phyloP scores from a whole-genome alignment of 2,888 invertebrate species.

The Drosophila meridionalis region DNA sequence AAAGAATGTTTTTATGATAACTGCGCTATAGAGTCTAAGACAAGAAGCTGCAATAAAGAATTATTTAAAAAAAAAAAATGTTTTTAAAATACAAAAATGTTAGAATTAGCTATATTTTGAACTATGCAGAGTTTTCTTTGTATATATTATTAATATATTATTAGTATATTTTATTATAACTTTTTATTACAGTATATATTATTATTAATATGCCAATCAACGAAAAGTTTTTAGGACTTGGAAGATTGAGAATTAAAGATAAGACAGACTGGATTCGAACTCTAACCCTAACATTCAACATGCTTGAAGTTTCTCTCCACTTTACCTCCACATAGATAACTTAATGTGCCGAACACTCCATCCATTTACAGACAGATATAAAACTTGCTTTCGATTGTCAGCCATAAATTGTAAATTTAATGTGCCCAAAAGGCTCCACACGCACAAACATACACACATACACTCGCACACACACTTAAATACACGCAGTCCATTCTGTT shows the following conservation, averaged over 20 bases:
- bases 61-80: too few relatives aligned
- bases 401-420: constrained; percentile 77
- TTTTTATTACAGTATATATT: too few relatives aligned
- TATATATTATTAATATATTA: too few relatives aligned
- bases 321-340: not conserved
- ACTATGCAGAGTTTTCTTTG: too few relatives aligned
- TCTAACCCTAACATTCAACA: constrained; percentile 14
- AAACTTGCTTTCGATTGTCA: constrained; percentile 55
- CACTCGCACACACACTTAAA: constrained; percentile 1
- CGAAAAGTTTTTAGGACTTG: too few relatives aligned
- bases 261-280: not conserved
- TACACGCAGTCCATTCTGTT: constrained; percentile 16
- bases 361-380: constrained; percentile 26
- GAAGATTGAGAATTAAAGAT: not conserved
- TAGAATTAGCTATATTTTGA: too few relatives aligned
- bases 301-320: not conserved
- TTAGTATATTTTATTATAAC: too few relatives aligned
- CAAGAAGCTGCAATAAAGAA: too few relatives aligned
- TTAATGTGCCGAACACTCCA: not conserved
- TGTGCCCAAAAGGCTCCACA: constrained; percentile 52
- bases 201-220: too few relatives aligned
- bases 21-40: too few relatives aligned
- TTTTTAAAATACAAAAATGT: too few relatives aligned
- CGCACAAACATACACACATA: constrained; percentile 7
- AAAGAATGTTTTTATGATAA: too few relatives aligned